Evolutionary conservation across 37 sponge, comb jelly and placozoan species (phyloP), one percentile per base, ranked within the genome.

Genomic region (Chondrilla cf. caribensis): DNA sequence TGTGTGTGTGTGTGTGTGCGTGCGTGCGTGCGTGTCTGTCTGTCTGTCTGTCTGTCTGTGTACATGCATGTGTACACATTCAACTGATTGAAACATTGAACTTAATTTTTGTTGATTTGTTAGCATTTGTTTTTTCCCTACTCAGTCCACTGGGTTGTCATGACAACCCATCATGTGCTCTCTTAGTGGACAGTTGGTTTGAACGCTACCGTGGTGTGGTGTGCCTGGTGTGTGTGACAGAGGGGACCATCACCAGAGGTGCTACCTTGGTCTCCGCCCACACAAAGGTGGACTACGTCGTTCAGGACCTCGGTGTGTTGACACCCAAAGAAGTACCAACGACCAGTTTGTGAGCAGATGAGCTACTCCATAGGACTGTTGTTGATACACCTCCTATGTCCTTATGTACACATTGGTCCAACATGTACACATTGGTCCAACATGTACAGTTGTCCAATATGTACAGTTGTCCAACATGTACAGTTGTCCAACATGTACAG

Each of bases 161-260:
- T 11, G 76, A 77, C 22, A 40, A 6, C 17, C 92, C 91, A 11
- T 78, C 90, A 41, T 43, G 80, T 36, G 67, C 84, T 58, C 81
- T 94, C 28, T 83, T 96, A 70, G 86, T 96, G 81, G 97, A 96
- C 83, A 87, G 88, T 76, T 96, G 97, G 97, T 96, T 80, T 70
- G 90, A 94, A 21, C 84, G 67, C 2, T 91, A 90, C 78, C 60
- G 89, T 42, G 97, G 97, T 0, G 97, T 94, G n/a, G 38, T 96
- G n/a, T 93, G 94, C 84, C 81, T 91, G 37, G 58, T 96, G 54
- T 88, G 89, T 22, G 82, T 96, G 22, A 40, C 26, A 8, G 92
- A 94, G 84, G 97, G 97, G 1, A 39, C 55, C 2, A 39, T 95
- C 2, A 32, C 35, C 4, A 57, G 43, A 84, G 95, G 95, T 88